phyloP scores from a whole-genome alignment of 2,797 vertebrate species.

The Cheirogaleus major region DNA sequence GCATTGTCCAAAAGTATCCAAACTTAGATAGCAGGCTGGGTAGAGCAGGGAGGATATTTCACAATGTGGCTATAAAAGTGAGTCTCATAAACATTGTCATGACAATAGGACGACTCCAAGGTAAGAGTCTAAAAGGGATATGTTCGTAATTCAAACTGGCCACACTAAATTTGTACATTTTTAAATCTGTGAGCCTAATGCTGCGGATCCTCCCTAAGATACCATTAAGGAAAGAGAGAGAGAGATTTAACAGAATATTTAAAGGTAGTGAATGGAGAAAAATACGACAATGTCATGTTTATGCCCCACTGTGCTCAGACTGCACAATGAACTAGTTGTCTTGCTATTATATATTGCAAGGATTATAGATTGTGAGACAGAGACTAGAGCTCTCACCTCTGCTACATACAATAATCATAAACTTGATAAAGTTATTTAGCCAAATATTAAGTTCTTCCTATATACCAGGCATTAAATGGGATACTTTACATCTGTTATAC shows the following conservation, averaged over 20 bases:
- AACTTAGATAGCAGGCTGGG: neutral
- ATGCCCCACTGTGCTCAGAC: neutral
- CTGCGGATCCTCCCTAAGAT: neutral
- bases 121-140: neutral
- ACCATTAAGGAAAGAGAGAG: neutral
- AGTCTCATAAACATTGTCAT: neutral
- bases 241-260: slow-evolving; percentile 45
- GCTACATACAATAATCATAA: neutral
- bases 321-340: neutral
- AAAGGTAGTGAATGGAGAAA: neutral
- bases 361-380: neutral
- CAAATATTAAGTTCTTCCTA: neutral
- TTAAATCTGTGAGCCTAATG: slow-evolving; percentile 7
- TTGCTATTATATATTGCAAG: neutral
- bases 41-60: neutral
- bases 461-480: neutral
- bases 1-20: neutral
- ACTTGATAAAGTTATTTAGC: slow-evolving; percentile 20
- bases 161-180: neutral
- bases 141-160: neutral
- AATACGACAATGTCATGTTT: neutral
- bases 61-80: neutral
- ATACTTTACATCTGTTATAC: neutral
- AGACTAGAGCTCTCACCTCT: neutral
- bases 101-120: neutral